Base-by-base conservation (phyloP, 2,797 vertebrate species). In the Hylomyscus alleni region DNA sequence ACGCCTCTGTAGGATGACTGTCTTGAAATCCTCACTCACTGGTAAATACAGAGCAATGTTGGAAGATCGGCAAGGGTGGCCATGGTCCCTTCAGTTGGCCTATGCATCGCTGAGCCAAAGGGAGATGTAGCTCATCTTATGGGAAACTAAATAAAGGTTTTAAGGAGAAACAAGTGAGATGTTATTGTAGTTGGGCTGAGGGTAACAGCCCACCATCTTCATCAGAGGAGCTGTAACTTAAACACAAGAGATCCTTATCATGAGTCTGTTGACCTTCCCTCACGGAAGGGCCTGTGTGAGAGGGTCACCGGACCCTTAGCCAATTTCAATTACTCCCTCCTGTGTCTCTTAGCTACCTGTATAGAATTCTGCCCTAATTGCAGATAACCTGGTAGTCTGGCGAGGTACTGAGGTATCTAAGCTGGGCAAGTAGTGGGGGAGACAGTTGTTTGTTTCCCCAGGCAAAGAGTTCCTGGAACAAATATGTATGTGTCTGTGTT, bases 1-100 rank as follows among this genome's bases (percentile, higher is more conserved):
- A 97, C 72, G 97, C 82, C 24, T 96, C 76, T 97, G 95, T 76
- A 76, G 5, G 47, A 50, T 37, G 76, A 34, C 85, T 26, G 90
- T 67, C 90, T 98, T 95, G 90, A 96, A 96, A 95, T 97, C 94
- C 12, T 69, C 5, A 89, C 81, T 58, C 80, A 7, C 31, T 75
- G 78, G 77, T 85, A 95, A 77, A 80, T 91, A 72, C 34, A 89
- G 93, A 97, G 85, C 50, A n/a, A 47, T 7, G 19, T 82, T 54
- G 77, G 89, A 84, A 89, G 93, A 95, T 98, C 69, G 56, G 80
- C 86, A 93, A 96, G 78, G 86, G 50, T 87, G 78, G 72, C n/a
- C n/a, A 84, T 94, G 72, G 95, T 94, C 89, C 87, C 92, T 96
- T 91, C n/a, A 75, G 95, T 67, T 84, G 54, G 92, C 58, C 73